Evolutionary conservation across 2,797 vertebrate species (phyloP).

Genomic region (Argentina silus): DNA sequence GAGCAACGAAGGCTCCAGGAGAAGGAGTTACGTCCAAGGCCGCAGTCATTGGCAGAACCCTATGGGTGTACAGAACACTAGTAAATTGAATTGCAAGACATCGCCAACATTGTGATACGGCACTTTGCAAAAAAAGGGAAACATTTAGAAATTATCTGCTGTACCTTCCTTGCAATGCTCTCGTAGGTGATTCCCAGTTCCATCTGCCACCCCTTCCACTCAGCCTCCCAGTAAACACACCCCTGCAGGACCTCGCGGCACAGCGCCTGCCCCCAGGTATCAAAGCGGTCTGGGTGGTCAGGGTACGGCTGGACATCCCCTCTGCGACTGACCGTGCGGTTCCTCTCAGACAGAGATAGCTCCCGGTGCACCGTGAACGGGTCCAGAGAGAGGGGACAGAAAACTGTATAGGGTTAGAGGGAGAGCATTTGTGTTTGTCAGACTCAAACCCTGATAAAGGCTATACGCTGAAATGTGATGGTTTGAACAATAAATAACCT

Average conservation of each 20-base stretch:
- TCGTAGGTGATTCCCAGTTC: constrained; percentile 35
- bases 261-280: constrained; percentile 41
- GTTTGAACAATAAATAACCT: too few relatives aligned
- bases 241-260: constrained; percentile 26
- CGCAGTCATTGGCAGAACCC: constrained; percentile 28
- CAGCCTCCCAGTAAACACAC: constrained; percentile 34
- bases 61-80: neutral
- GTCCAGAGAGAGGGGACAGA: constrained; percentile 32
- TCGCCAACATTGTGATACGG: too few relatives aligned
- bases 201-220: constrained; percentile 34
- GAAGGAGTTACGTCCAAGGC: constrained; percentile 37
- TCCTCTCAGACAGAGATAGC: constrained; percentile 25
- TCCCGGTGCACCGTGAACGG: constrained; percentile 35
- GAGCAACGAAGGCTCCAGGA: constrained; percentile 42
- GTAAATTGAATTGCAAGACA: neutral
- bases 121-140: too few relatives aligned
- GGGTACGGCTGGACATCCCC: constrained; percentile 1
- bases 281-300: constrained; percentile 45
- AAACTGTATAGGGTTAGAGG: constrained; percentile 13
- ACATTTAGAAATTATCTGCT: neutral
- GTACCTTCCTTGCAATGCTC: constrained; percentile 34
- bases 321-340: constrained; percentile 13
- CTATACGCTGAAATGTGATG: too few relatives aligned
- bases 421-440: neutral
- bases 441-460: too few relatives aligned